Percentiles rank a stretch among this genome's conserved stretches.
Conservation (phyloP, 2,113 vertebrate species). For the Dendropsophus ebraccatus region DNA sequence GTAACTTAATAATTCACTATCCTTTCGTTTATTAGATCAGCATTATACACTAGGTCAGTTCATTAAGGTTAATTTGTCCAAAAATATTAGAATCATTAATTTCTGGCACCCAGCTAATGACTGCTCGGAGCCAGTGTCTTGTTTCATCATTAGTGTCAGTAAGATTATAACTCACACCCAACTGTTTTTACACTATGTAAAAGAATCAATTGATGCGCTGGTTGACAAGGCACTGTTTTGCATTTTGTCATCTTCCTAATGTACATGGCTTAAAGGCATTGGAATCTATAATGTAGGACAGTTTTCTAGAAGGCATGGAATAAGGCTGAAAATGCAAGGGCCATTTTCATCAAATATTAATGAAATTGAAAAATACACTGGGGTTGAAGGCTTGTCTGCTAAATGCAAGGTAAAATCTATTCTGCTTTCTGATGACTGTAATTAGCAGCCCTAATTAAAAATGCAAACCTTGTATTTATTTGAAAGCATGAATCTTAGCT, state of each 20-base stretch:
- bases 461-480: slow-evolving; percentile 99
- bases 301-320: slow-evolving; percentile 91
- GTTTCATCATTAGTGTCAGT: slow-evolving; percentile 98
- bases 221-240: slow-evolving; percentile 89
- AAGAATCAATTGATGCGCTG: slow-evolving; percentile 96
- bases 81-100: slow-evolving; percentile 99
- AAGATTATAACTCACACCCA: slow-evolving; percentile 99
- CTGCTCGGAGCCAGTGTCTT: slow-evolving; percentile 91
- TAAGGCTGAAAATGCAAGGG: slow-evolving; percentile 97
- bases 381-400: slow-evolving; percentile 92
- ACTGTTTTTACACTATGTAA: slow-evolving; percentile 97
- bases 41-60: slow-evolving; percentile 79
- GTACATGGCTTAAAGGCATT: slow-evolving; percentile 93
- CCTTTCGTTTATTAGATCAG: slow-evolving; percentile 57
- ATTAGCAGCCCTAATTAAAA: slow-evolving; percentile 99
- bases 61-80: slow-evolving; percentile 87
- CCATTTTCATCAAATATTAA: slow-evolving; percentile 99
- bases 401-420: slow-evolving; percentile 96
- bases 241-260: slow-evolving; percentile 96
- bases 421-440: slow-evolving; percentile 99
- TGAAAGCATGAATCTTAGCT: slow-evolving; percentile 99
- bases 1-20: slow-evolving; percentile 51
- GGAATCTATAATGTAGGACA: slow-evolving; percentile 96
- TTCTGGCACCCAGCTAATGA: slow-evolving; percentile 92
- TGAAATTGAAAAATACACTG: slow-evolving; percentile 98